Conservation (phyloP, 2,888 invertebrate genomes). For the Ochropacha duplaris region DNA sequence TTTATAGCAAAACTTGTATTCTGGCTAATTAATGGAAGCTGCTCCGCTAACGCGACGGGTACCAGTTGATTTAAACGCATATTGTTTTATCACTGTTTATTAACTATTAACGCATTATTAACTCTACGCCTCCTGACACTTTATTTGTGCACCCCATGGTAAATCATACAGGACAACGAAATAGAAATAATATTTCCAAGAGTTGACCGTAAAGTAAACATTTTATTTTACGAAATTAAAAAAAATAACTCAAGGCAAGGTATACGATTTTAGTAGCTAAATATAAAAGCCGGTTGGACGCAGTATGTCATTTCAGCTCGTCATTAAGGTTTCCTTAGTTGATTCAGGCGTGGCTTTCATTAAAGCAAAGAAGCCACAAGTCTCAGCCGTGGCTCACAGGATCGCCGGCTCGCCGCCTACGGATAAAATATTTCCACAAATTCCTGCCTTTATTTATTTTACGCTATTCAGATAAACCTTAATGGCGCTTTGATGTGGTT, state of each 20-base stretch:
- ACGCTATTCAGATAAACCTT: slow-evolving; percentile 77
- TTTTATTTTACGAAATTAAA: too few relatives aligned
- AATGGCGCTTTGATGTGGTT: slow-evolving; percentile 80
- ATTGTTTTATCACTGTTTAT: slow-evolving; percentile 61
- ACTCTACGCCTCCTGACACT: slow-evolving; percentile 6
- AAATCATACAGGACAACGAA: too few relatives aligned
- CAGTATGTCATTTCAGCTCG: slow-evolving; percentile 47
- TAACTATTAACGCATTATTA: slow-evolving; percentile 26
- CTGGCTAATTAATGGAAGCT: slow-evolving; percentile 78
- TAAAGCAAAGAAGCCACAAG: slow-evolving; percentile 74
- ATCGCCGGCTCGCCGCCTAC: slow-evolving; percentile 55
- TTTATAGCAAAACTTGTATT: slow-evolving; percentile 81
- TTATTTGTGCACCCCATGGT: too few relatives aligned
- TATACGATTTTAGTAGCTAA: background rate
- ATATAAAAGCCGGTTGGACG: slow-evolving; percentile 36
- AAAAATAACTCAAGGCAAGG: too few relatives aligned
- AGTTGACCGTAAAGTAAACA: too few relatives aligned
- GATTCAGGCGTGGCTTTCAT: slow-evolving; percentile 69
- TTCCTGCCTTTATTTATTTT: slow-evolving; percentile 77
- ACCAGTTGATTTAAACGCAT: slow-evolving; percentile 65
- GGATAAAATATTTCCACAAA: slow-evolving; percentile 77
- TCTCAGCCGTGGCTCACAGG: slow-evolving; percentile 52
- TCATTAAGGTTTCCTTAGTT: slow-evolving; percentile 65
- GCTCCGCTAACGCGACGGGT: slow-evolving; percentile 61
- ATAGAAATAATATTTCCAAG: too few relatives aligned